These are phyloP conservation scores for Pangasius macronema DNA, from an alignment of 2,797 vertebrate genomes.

Conservation along the genomic window DNA sequence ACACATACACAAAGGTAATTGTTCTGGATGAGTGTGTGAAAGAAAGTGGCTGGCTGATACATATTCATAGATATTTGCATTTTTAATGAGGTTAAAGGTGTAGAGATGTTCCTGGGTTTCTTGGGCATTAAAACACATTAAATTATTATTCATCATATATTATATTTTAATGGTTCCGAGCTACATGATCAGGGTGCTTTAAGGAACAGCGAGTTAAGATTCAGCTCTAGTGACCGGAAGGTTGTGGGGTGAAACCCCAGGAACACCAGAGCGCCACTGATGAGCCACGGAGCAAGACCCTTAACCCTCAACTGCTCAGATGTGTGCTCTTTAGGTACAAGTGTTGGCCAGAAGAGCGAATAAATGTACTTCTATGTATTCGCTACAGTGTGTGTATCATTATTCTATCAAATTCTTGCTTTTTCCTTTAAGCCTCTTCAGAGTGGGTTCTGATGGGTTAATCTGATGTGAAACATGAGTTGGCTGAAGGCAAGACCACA, in stretches of 20 bases:
- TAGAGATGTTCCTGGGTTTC: constrained; percentile 17
- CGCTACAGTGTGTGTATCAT: neutral
- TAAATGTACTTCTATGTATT: neutral
- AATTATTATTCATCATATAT: constrained; percentile 26
- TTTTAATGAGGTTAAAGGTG: constrained; percentile 33
- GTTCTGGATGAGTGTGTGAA: neutral
- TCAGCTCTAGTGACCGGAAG: neutral
- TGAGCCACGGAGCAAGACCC: constrained; percentile 9
- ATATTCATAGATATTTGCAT: constrained; percentile 24
- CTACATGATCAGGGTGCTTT: neutral
- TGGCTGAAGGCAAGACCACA: neutral
- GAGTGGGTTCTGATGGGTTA: neutral
- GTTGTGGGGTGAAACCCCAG: constrained; percentile 18
- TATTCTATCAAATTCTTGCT: neutral
- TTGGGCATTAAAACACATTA: constrained; percentile 16
- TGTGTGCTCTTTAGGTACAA: neutral
- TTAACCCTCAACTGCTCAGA: neutral
- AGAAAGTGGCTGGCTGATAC: neutral
- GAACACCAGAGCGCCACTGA: constrained; percentile 1
- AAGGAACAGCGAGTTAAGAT: constrained; percentile 4
- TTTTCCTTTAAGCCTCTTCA: neutral
- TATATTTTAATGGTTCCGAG: constrained; percentile 19
- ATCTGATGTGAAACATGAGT: neutral
- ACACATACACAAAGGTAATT: neutral
- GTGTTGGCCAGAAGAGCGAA: neutral